Conservation (phyloP, 2,888 invertebrate species). For the Melinaea menophilus region DNA sequence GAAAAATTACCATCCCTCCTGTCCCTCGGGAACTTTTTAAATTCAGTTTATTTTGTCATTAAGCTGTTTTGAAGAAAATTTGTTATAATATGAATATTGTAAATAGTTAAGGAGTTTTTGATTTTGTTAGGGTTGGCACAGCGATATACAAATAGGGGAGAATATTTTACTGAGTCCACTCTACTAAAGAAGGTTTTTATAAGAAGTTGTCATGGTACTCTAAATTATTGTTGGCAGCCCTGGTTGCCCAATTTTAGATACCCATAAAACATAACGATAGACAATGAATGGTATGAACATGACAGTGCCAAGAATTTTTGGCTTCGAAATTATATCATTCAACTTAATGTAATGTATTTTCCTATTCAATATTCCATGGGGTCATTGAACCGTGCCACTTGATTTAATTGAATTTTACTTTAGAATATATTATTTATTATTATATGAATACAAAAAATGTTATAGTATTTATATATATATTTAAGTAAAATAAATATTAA, state of each 20-base stretch:
- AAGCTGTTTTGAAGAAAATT: constrained; percentile 33
- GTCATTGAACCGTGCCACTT: constrained; percentile 4
- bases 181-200: neutral
- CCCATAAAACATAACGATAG: constrained; percentile 14
- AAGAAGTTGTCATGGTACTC: constrained; percentile 11
- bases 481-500: no score
- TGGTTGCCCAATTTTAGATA: constrained; percentile 10
- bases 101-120: no score
- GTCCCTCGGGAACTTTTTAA: constrained; percentile 44
- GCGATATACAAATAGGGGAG: no score
- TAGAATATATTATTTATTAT: no score
- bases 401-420: no score
- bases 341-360: constrained; percentile 20
- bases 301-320: constrained; percentile 28
- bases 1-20: constrained; percentile 28
- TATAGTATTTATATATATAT: no score
- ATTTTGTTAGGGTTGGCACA: no score
- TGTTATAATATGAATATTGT: neutral
- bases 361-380: constrained; percentile 12
- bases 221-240: constrained; percentile 7
- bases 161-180: neutral
- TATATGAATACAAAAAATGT: no score
- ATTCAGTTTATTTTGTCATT: constrained; percentile 43
- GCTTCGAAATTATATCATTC: constrained; percentile 20
- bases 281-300: constrained; percentile 7